phyloP scores from a whole-genome alignment of 2,113 vertebrate species.

The Ranitomeya variabilis region DNA sequence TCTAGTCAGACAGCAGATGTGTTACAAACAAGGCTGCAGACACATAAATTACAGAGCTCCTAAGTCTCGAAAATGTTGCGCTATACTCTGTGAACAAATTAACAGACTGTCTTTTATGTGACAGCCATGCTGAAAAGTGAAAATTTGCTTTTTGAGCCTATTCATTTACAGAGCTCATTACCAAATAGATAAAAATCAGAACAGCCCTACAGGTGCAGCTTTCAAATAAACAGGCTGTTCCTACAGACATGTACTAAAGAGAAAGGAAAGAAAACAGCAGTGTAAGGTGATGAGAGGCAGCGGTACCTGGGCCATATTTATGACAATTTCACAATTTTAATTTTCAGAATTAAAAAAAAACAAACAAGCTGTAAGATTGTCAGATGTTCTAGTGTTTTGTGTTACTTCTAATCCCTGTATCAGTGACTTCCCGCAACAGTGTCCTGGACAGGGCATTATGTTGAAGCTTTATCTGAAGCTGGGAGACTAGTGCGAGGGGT shows the following conservation, averaged over 20 bases:
- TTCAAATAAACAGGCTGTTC: slow-evolving; percentile 36
- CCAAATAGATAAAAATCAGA: slow-evolving; percentile 54
- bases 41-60: slow-evolving; percentile 55
- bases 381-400: not conserved
- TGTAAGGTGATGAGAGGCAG: slow-evolving; percentile 23
- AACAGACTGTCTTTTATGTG: slow-evolving; percentile 57
- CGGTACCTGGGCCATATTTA: not conserved
- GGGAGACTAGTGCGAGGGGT: too few species aligned
- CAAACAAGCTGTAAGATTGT: not conserved
- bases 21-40: slow-evolving; percentile 51
- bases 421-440: too few species aligned
- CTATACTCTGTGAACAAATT: slow-evolving; percentile 44
- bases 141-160: slow-evolving; percentile 45
- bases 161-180: slow-evolving; percentile 55
- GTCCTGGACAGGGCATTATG: too few species aligned
- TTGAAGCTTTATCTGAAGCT: too few species aligned
- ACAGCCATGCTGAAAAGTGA: slow-evolving; percentile 51
- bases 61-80: slow-evolving; percentile 35
- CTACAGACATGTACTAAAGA: slow-evolving; percentile 31
- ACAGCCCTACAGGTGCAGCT: slow-evolving; percentile 47
- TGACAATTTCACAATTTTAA: not conserved
- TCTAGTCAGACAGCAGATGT: slow-evolving; percentile 49
- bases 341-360: not conserved
- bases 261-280: slow-evolving; percentile 14
- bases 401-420: too few species aligned